phyloP scores from a whole-genome alignment of 2,888 invertebrate species.

The Cepaea hortensis region DNA sequence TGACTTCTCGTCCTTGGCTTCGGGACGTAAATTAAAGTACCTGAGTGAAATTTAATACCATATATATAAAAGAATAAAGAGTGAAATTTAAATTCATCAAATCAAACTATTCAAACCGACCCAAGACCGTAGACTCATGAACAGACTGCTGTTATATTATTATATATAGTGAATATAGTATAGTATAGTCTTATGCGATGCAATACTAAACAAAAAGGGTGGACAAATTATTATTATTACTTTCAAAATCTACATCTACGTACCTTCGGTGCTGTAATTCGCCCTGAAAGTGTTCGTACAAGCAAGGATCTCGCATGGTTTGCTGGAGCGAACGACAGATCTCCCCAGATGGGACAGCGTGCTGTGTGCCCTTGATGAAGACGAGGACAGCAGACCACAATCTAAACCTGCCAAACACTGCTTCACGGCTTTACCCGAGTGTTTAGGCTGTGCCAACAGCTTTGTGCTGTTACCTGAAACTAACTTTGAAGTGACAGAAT shows the following conservation, averaged over 20 bases:
- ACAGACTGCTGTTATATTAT: too few relatives aligned
- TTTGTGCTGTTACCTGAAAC: neutral
- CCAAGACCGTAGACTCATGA: too few relatives aligned
- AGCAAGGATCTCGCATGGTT: neutral
- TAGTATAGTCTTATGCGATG: too few relatives aligned
- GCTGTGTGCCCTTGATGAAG: slow-evolving; percentile 40
- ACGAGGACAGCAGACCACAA: neutral
- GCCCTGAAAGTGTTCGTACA: neutral
- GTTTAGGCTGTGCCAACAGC: neutral
- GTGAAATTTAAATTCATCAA: too few relatives aligned
- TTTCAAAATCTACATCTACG: neutral
- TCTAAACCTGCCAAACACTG: slow-evolving; percentile 5
- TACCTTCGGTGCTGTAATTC: slow-evolving; percentile 39
- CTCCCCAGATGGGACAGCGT: neutral
- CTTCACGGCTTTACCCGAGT: neutral
- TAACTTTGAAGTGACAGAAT: slow-evolving; percentile 19
- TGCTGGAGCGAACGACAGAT: neutral
- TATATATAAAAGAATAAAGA: too few relatives aligned
- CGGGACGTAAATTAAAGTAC: too few relatives aligned
- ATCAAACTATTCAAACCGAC: too few relatives aligned
- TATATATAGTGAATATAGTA: too few relatives aligned
- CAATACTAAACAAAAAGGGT: too few relatives aligned
- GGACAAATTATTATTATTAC: too few relatives aligned
- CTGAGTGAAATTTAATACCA: too few relatives aligned
- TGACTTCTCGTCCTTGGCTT: too few relatives aligned